Conservation (phyloP, 2,797 vertebrate species). For the Steatocranus sp. region DNA sequence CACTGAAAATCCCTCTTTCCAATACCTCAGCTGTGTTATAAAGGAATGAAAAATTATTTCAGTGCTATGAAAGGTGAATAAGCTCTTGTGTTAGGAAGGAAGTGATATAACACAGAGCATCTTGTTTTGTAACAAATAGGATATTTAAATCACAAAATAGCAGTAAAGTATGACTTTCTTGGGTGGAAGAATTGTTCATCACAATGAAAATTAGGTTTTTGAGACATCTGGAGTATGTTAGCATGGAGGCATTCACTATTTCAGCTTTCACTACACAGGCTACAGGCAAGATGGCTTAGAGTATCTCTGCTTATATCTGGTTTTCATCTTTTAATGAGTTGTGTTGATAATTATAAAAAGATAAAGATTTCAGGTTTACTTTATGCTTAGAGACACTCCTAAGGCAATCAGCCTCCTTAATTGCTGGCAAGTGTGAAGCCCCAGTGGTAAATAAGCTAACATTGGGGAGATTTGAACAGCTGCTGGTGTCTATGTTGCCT, state of each 20-base stretch:
- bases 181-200: neutral
- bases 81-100: neutral
- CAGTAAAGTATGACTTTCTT: neutral
- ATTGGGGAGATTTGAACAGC: neutral
- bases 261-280: neutral
- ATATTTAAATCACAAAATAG: neutral
- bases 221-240: neutral
- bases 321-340: neutral
- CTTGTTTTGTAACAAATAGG: neutral
- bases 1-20: neutral
- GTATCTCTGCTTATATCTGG: neutral
- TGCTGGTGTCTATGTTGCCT: neutral
- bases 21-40: neutral
- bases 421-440: neutral
- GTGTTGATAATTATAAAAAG: neutral
- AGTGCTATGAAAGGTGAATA: neutral
- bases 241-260: neutral
- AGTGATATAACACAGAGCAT: neutral
- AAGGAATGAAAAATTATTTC: neutral
- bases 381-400: neutral
- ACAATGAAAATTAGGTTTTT: neutral
- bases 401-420: neutral
- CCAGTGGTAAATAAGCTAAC: neutral
- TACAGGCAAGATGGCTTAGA: neutral
- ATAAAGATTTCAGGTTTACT: neutral